Evolutionary conservation across 2,888 invertebrate genomes (phyloP), one percentile per base, ranked within the genome.

Genomic region (Lamellibrachia columna): DNA sequence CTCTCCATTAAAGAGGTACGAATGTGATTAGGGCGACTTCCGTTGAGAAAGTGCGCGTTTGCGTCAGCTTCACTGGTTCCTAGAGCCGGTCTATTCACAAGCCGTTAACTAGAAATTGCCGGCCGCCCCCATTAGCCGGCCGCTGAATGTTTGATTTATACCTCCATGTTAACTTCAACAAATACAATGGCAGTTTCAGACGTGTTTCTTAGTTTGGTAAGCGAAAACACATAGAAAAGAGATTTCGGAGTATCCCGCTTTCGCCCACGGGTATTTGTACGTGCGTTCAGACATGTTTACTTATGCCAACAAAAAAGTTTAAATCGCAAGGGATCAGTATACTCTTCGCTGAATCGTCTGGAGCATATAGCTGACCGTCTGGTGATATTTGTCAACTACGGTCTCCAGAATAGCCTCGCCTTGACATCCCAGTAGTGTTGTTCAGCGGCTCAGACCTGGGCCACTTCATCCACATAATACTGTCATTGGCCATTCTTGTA

Each of bases 1-100:
- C 75, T 75, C 75, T 75, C 22, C 75, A 75, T 75, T 75, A 75
- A 75, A 75, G 75, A 75, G 75, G 75, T 22, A 75, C 75, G 75
- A 75, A 75, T 75, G 22, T 75, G 15, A 75, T 75, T 75, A 75
- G 75, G 6, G 75, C 22, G 2, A 75, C 75, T n/a, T 75, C 75
- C 75, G 75, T n/a, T 22, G 22, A n/a, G 75, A 75, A 75, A 75
- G 75, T 75, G 75, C 75, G 22, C 75, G 22, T 75, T 75, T 75
- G 75, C 75, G 75, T 75, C 75, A 75, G 75, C n/a, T 15, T 75
- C 75, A 15, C 75, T 22, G 75, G 11, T 75, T 75, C n/a, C n/a
- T 75, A 75, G 75, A 75, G 22, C 75, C 6, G n/a, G 2, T 75
- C 75, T n/a, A 22, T 15, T 15, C 15, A 11, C 22, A 15, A 75